phyloP scores from a whole-genome alignment of 2,113 vertebrate genomes.

The Odocoileus hemionus region DNA sequence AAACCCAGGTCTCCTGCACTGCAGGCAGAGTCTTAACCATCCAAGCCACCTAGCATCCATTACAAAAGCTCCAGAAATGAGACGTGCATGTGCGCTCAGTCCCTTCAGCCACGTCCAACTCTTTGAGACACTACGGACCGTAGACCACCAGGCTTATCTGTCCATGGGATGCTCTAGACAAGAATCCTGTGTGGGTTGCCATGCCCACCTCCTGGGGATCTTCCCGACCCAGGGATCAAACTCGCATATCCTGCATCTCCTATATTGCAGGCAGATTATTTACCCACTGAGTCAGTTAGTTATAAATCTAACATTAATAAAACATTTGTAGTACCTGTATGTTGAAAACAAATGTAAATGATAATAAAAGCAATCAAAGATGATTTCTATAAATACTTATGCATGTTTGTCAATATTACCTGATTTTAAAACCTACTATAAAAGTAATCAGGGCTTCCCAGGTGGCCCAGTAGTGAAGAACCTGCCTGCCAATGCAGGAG shows the following conservation, averaged over 20 bases:
- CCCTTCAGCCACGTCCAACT: neutral
- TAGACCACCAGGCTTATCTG: neutral
- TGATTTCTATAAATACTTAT: neutral
- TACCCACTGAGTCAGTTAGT: neutral
- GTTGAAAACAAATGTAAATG: neutral
- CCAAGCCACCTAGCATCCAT: neutral
- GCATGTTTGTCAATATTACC: neutral
- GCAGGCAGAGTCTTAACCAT: neutral
- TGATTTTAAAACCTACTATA: neutral
- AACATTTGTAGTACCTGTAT: neutral
- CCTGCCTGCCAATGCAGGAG: neutral
- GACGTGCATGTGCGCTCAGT: neutral
- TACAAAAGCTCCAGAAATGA: neutral
- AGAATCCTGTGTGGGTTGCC: neutral
- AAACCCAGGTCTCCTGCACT: neutral
- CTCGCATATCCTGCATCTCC: rapidly evolving
- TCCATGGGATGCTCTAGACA: neutral
- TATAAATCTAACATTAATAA: neutral
- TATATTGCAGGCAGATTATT: neutral
- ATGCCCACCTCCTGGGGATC: neutral
- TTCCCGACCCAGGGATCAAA: neutral
- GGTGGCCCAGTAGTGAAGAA: neutral
- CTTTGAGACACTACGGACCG: neutral
- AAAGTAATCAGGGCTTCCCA: neutral
- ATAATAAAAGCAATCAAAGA: neutral